Base-by-base conservation (phyloP, 2,797 vertebrate species). In the Bradypus variegatus region DNA sequence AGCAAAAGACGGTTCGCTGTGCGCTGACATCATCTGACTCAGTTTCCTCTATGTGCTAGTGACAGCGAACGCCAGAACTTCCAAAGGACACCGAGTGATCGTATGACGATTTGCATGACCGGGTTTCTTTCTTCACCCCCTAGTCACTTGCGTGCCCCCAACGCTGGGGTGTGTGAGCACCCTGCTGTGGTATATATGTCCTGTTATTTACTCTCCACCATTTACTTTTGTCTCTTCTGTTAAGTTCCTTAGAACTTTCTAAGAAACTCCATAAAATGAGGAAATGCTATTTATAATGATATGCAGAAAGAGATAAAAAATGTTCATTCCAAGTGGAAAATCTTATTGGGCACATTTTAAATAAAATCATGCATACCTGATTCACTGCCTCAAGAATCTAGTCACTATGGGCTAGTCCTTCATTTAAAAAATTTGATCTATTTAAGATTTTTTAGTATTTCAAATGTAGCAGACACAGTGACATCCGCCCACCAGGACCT, bases 291-390 rank as follows among this genome's bases (percentile, higher is more conserved):
- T 97, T 96, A 95, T 96, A 96, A 95, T 84, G 91, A 94, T 90
- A 72, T 64, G 81, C 90, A 36, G 94, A 94, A 96, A 96, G 92
- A 95, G 92, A 95, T 96, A n/a, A 91, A 95, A 96, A 96, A 91
- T 96, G 95, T 97, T 97, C 95, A 97, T 96, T 97, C 94, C 23
- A 31, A 96, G 94, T 97, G 96, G 97, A 97, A 97, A 97, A 96
- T 95, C 92, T 0, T 96, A 95, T 94, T 96, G 97, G 96, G 97
- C 95, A 96, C 95, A 93, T 97, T 97, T 97, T 96, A 97, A 98
- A 98, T 98, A 98, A 98, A 98, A 97, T 96, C 97, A 97, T 95
- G 95, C 96, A 94, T 97, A 97, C 96, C 94, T 94, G 11, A 97
- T 88, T 77, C 90, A 55, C 83, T 73, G 97, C 93, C 95, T 97